Base-by-base conservation (phyloP, 2,113 vertebrate species). In the Hippocampus comes region DNA sequence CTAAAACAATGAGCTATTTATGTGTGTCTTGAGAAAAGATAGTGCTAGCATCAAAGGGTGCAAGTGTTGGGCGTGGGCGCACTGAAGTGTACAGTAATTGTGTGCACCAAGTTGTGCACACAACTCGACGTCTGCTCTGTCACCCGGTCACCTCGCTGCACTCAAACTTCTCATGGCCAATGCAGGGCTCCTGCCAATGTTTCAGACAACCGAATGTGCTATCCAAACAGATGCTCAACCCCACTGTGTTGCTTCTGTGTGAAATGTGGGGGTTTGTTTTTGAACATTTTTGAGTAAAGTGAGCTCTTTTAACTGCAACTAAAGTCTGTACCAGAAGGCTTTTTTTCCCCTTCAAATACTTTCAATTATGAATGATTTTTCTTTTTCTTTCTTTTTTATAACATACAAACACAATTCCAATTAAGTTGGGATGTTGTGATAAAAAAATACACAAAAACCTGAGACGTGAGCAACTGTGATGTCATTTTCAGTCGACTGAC, bases 171-270 rank as follows among this genome's bases (percentile, higher is more conserved):
- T 82, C 73, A 9, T 75, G 79, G 83, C 82, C 83, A 83, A 77
- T 42, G 72, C 68, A 18, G 49, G 27, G 73, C 59, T 74, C 68
- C 34, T 86, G 85, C 84, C 86, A 86, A 84, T 70, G 73, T 84
- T 86, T 78, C 69, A 75, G 66, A 76, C 72, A 75, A 78, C 70
- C 76, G 68, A 87, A 82, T 82, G 84, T 72, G 78, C 64, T 79
- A 70, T 83, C 87, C 83, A 86, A 91, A 84, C 90, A 91, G 88
- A 91, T 90, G 88, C 84, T 87, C 74, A 56, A 63, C 60, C 68
- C 84, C 81, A 83, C 68, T 81, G 48, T 57, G 30, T 70, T 76
- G 78, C 43, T 69, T 76, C 42, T 61, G 63, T 61, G 67, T 9
- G 70, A 73, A 64, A 70, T 68, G 53, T 60, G 30, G 8, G 21